These are phyloP conservation scores for Saguinus imperator DNA, from an alignment of 2,113 vertebrate species.

Conservation along the genomic window DNA sequence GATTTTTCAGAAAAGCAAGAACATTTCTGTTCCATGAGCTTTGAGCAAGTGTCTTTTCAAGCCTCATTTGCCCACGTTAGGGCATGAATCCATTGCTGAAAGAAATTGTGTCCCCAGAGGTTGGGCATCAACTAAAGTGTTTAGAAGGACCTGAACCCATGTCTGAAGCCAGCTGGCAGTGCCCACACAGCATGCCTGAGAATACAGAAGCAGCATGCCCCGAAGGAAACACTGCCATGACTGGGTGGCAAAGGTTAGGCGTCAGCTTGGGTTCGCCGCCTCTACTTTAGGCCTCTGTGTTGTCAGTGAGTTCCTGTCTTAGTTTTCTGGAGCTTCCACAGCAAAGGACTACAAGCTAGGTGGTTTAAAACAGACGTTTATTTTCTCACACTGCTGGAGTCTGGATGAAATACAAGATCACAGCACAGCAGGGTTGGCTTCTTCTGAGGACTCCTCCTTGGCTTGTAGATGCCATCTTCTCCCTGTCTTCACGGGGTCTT, in stretches of 20 bases:
- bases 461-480: neutral
- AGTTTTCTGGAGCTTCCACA: fast-evolving
- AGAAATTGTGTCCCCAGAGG: neutral
- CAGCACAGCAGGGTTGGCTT: neutral
- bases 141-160: neutral
- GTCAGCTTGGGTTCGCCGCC: fast-evolving
- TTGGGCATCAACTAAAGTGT: neutral
- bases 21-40: neutral
- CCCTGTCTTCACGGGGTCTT: neutral
- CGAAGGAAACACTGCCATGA: fast-evolving
- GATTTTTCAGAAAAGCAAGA: neutral
- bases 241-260: fast-evolving
- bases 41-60: neutral
- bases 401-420: neutral
- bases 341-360: neutral
- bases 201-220: fast-evolving
- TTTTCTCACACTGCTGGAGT: neutral
- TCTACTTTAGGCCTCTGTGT: neutral
- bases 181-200: fast-evolving
- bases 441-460: neutral
- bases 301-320: neutral
- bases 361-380: neutral
- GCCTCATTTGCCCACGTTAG: neutral
- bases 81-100: neutral
- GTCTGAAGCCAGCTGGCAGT: neutral